A percentile compares a stretch with the other conserved stretches of the same genome.
Conservation (phyloP, 2,888 invertebrate genomes). For the Mesorhabditis belari region DNA sequence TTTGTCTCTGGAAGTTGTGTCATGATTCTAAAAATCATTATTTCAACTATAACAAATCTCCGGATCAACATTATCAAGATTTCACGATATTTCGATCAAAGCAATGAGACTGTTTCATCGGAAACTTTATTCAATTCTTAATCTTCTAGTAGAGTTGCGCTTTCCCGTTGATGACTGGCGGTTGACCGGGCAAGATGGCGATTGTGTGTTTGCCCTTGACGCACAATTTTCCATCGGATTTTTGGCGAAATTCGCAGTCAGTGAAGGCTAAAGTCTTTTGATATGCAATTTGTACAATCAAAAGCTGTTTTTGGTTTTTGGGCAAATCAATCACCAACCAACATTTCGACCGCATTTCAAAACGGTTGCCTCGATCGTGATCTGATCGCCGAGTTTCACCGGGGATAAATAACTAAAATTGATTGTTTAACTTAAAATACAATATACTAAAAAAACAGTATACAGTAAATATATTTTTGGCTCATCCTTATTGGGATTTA, state of each 20-base stretch:
- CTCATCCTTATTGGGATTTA: background rate
- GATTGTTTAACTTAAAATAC: background rate
- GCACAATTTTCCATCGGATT: slow-evolving; percentile 39
- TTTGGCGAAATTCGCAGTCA: slow-evolving; percentile 43
- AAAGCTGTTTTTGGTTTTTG: background rate
- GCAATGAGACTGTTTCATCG: no score
- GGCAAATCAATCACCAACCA: background rate
- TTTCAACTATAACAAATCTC: no score
- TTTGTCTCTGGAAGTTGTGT: no score
- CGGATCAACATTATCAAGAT: no score
- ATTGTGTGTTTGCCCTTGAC: slow-evolving; percentile 39
- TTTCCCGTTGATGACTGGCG: slow-evolving; percentile 14
- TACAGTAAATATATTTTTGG: no score
- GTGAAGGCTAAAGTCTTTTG: slow-evolving; percentile 44
- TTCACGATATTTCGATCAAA: no score
- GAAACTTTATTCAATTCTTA: no score
- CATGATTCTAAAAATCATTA: no score
- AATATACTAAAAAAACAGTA: background rate
- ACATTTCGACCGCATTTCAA: slow-evolving; percentile 41
- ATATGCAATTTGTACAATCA: no score
- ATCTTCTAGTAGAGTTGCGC: background rate
- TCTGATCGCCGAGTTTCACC: slow-evolving; percentile 38
- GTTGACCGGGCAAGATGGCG: slow-evolving; percentile 21
- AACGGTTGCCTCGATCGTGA: slow-evolving; percentile 40
- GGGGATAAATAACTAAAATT: slow-evolving; percentile 46